Conservation (phyloP, 1,140 invertebrate species). For the Papilio machaon region DNA sequence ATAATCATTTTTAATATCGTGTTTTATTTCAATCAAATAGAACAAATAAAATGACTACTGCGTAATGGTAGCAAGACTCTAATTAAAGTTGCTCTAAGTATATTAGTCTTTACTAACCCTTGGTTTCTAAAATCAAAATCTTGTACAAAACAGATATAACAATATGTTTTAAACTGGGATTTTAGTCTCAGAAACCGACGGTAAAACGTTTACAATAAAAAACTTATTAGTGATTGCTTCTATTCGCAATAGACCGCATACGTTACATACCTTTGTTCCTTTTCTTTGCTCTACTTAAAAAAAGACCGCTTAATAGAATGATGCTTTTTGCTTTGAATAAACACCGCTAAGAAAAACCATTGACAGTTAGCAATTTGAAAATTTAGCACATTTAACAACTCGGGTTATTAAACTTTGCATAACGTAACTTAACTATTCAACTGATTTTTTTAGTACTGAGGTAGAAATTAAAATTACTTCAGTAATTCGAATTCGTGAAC, state of each 20-base stretch:
- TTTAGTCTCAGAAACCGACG: too few relatives aligned
- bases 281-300: not conserved
- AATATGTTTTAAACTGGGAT: too few relatives aligned
- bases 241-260: not conserved
- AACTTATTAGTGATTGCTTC: not conserved
- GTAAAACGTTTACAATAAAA: not conserved
- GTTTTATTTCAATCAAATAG: not conserved
- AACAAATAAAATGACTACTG: not conserved
- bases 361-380: not conserved
- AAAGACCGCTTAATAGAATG: not conserved
- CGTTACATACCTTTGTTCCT: not conserved
- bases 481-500: not conserved
- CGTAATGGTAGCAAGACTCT: not conserved
- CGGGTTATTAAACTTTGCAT: constrained; percentile 4
- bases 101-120: not conserved
- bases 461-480: not conserved
- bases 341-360: not conserved
- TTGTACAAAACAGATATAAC: too few relatives aligned
- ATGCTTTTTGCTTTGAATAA: not conserved
- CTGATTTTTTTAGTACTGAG: too few relatives aligned
- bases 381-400: not conserved
- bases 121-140: too few relatives aligned
- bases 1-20: not conserved
- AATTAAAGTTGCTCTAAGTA: too few relatives aligned
- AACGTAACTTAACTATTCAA: not conserved